Conservation (phyloP, 2,888 invertebrate genomes). For the Clanis bilineata region DNA sequence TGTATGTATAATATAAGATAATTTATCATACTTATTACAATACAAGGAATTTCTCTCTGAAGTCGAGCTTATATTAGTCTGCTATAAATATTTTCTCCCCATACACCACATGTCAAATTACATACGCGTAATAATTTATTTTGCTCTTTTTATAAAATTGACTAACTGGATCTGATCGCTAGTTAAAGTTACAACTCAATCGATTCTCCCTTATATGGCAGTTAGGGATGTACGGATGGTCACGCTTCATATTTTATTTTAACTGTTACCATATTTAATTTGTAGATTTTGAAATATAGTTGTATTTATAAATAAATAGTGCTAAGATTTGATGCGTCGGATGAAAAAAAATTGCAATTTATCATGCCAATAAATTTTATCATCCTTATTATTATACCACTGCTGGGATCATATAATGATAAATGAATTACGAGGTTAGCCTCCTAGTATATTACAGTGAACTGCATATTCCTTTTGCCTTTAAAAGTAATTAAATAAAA, state of each 20-base stretch:
- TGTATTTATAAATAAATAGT: too few relatives aligned
- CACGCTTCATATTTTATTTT: neutral
- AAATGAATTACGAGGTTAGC: too few relatives aligned
- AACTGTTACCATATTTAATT: neutral
- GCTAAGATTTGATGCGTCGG: too few relatives aligned
- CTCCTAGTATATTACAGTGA: too few relatives aligned
- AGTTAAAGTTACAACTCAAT: conserved; percentile 5
- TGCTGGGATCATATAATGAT: too few relatives aligned
- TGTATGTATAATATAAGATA: too few relatives aligned
- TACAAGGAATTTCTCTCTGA: neutral
- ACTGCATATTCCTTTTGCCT: too few relatives aligned
- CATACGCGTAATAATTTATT: neutral
- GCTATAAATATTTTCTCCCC: neutral
- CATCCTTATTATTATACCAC: too few relatives aligned
- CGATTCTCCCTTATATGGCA: neutral
- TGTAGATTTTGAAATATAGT: neutral
- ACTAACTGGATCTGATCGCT: conserved; percentile 2
- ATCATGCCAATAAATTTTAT: too few relatives aligned
- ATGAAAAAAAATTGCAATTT: too few relatives aligned
- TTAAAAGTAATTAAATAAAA: too few relatives aligned
- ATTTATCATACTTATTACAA: neutral
- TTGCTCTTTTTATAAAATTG: conserved; percentile 7
- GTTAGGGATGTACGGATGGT: conserved; percentile 1
- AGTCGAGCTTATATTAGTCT: neutral
- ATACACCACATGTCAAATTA: neutral